These are phyloP conservation scores for Montipora cactus DNA, from an alignment of 64 coral and sea anemone species.

Conservation along the genomic window DNA sequence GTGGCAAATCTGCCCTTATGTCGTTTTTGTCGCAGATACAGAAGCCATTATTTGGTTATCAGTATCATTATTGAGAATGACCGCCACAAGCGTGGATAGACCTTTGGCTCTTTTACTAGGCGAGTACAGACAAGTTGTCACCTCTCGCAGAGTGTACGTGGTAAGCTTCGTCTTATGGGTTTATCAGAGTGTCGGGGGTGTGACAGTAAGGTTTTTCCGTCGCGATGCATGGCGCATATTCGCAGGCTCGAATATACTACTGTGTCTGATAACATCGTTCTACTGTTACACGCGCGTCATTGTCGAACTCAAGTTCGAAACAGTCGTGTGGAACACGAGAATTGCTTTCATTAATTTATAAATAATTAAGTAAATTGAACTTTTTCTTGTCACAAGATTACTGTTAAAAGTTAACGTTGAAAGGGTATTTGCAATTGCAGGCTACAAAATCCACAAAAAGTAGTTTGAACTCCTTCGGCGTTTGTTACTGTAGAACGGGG, in stretches of 20 bases:
- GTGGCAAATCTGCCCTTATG: no score
- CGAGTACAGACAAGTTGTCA: not conserved
- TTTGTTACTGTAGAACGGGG: no score
- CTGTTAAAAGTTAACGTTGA: no score
- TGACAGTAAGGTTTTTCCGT: not conserved
- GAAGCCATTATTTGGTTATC: not conserved
- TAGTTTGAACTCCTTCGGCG: no score
- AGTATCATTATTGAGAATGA: not conserved
- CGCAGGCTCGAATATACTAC: no score
- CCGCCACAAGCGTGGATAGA: not conserved
- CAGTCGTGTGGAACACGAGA: not conserved
- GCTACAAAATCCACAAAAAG: no score
- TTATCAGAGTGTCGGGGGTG: not conserved
- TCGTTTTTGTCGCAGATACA: not conserved
- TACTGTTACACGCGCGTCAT: not conserved
- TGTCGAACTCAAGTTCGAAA: not conserved
- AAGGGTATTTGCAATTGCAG: no score
- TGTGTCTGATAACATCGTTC: not conserved
- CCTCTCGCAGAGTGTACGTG: not conserved
- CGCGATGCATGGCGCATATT: not conserved
- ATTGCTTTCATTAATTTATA: no score
- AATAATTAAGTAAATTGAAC: no score
- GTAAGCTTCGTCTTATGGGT: not conserved
- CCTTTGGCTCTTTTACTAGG: not conserved
- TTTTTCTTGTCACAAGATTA: no score